phyloP scores from a whole-genome alignment of 2,888 invertebrate species.

The Mimachlamys varia region DNA sequence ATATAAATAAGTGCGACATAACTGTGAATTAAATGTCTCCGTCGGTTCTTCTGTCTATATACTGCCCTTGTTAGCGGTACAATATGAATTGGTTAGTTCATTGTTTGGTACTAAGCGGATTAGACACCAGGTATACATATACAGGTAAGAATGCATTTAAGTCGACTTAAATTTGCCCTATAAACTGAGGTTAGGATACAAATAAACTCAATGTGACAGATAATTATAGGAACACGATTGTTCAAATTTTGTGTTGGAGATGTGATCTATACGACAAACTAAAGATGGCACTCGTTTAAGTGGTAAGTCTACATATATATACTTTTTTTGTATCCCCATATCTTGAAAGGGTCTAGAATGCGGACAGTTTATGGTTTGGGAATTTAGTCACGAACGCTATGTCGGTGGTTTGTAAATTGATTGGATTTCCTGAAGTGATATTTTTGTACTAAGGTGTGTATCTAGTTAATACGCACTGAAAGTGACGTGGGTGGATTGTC shows the following conservation, averaged over 20 bases:
- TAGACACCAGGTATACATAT: conserved; percentile 21
- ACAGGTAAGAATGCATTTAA: background rate
- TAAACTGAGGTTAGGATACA: background rate
- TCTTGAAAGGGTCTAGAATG: background rate
- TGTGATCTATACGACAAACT: background rate
- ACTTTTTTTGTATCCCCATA: background rate
- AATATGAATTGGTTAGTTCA: background rate
- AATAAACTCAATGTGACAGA: background rate
- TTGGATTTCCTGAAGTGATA: too few species aligned
- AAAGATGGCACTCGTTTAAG: background rate
- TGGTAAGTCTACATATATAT: background rate
- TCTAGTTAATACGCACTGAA: too few species aligned
- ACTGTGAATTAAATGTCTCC: too few species aligned
- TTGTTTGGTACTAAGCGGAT: background rate
- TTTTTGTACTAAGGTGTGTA: too few species aligned
- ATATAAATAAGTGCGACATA: background rate
- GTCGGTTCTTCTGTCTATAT: too few species aligned
- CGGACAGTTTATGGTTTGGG: background rate
- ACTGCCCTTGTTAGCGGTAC: too few species aligned
- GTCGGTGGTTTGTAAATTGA: too few species aligned
- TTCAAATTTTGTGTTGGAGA: background rate
- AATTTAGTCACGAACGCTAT: background rate
- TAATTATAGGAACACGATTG: background rate
- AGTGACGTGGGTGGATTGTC: too few species aligned
- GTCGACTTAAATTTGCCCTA: conserved; percentile 9